Evolutionary conservation across 2,888 invertebrate genomes (phyloP), one percentile per base, ranked within the genome.

Genomic region (Brachynemurus nebulosus): DNA sequence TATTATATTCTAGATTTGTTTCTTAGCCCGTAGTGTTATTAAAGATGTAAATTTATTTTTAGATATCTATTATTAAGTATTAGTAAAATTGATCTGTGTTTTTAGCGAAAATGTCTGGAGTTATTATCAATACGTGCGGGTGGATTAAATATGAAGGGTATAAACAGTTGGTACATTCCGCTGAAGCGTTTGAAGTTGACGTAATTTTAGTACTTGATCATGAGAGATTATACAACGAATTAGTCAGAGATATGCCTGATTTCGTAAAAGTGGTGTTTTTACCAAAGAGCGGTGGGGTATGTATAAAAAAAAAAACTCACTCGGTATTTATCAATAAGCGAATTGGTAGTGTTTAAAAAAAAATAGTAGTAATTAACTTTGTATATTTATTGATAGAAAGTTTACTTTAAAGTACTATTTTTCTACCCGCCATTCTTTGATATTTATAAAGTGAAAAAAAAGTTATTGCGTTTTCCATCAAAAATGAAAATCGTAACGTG

Each of bases 71-170:
- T 12, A 4, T 20, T 44, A 45, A 18, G 38, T 38, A 33, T 19
- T 14, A n/a, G 9, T 40, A 20, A 40, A 3, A 25, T 12, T 11
- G 21, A 11, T n/a, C n/a, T 46, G 46, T 50, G 45, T 46, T 51
- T 64, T 67, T 57, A 83, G 88, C 85, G 0, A 79, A 84, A 57
- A 72, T 76, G 25, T 89, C 89, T 2, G 98, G 98, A 1, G 84
- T 89, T 3, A 79, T 98, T 25, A 91, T 98, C 51, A 98, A 98
- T 64, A 97, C 97, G 0, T 93, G 95, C 54, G 97, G 97, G 0
- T 98, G 95, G 95, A 82, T 96, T 2, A 92, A 93, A 64, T 86
- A 82, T 0, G 80, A 75, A 0, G 97, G 96, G 0, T 97, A 93
- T 63, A 81, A 82, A 55, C 74, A 86, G 44, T 63, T 98, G 9